Percentiles rank a stretch among this genome's conserved stretches.
Conservation (phyloP, 2,797 vertebrate species). For the Denticeps clupeoides region DNA sequence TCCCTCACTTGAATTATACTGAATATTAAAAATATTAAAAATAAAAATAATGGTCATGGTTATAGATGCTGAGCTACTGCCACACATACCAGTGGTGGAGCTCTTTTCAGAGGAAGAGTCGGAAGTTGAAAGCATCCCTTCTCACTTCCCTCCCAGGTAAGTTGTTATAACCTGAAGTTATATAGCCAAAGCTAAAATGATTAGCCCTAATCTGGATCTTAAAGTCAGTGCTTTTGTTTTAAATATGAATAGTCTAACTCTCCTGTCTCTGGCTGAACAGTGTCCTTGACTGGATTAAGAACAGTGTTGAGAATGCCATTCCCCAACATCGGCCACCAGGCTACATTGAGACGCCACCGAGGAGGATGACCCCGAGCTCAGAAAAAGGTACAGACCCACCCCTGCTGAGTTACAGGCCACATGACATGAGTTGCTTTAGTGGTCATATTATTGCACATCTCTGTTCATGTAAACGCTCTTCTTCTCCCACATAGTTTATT, state of each 20-base stretch:
- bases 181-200: too few relatives aligned
- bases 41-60: too few relatives aligned
- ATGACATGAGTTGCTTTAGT: not conserved
- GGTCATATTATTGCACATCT: not conserved
- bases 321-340: conserved; percentile 50
- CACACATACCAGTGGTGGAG: conserved; percentile 61
- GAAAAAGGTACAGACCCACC: conserved; percentile 48
- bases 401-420: not conserved
- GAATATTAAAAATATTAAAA: too few relatives aligned
- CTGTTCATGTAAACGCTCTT: not conserved
- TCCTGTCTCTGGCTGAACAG: conserved; percentile 27
- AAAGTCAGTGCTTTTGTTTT: not conserved
- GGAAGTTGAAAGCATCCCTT: conserved; percentile 7
- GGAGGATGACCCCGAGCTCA: conserved; percentile 22
- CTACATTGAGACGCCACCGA: conserved; percentile 2
- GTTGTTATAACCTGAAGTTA: conserved; percentile 7
- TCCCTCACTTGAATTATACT: not conserved
- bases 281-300: conserved; percentile 54
- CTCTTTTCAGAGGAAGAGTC: conserved; percentile 47
- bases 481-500: conserved; percentile 40
- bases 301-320: conserved; percentile 40
- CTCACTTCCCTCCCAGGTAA: conserved; percentile 46
- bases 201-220: not conserved
- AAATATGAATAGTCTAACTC: not conserved
- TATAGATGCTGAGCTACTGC: conserved; percentile 53